A percentile compares a stretch with the other conserved stretches of the same genome.
Conservation (phyloP, 2,888 invertebrate species). For the Pristionchus arcanus region DNA sequence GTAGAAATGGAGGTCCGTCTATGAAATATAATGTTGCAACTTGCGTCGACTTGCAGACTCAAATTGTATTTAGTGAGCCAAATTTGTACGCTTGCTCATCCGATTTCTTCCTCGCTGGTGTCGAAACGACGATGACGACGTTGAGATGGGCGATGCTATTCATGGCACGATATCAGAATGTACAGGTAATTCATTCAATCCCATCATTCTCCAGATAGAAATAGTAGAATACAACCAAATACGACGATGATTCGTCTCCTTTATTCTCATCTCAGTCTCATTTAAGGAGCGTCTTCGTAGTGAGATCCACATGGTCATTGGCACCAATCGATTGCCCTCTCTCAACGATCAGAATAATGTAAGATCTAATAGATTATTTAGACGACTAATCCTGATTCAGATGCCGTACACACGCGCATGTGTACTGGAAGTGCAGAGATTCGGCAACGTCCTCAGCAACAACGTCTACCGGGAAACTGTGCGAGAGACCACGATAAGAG, state of each 20-base stretch:
- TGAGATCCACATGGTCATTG: not conserved
- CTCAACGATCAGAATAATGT: constrained; percentile 37
- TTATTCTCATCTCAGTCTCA: no score
- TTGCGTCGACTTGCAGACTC: not conserved
- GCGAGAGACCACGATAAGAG: not conserved
- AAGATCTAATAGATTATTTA: not conserved
- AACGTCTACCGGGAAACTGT: constrained; percentile 31
- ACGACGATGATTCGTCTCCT: no score
- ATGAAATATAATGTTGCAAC: no score
- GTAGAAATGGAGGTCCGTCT: no score
- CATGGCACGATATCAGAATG: not conserved
- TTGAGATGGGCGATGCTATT: constrained; percentile 24
- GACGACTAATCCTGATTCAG: not conserved
- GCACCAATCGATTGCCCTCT: constrained; percentile 22
- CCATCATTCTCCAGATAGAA: not conserved
- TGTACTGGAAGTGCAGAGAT: constrained; percentile 21
- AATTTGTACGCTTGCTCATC: constrained; percentile 3
- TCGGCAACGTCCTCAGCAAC: constrained; percentile 35
- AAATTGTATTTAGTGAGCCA: not conserved
- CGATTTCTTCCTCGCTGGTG: constrained; percentile 26
- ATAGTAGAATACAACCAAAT: no score
- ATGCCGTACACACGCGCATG: constrained; percentile 9
- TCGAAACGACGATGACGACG: constrained; percentile 36
- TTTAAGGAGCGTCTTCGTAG: constrained; percentile 15
- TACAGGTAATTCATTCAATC: not conserved